Evolutionary conservation across 2,113 vertebrate species (phyloP).

Genomic region (Merops nubicus): DNA sequence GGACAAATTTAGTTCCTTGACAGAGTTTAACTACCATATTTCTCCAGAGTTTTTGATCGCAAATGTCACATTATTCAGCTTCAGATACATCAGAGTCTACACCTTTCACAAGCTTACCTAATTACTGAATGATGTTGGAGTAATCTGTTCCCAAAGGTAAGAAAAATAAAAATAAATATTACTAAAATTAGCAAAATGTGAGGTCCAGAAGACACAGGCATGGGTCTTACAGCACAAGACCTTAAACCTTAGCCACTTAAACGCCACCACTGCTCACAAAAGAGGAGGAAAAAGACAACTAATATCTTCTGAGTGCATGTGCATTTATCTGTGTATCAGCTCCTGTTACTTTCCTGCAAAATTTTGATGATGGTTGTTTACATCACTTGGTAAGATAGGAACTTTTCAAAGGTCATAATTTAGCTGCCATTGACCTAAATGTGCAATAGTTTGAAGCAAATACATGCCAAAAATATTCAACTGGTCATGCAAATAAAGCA

Average conservation of each 20-base stretch:
- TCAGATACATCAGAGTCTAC: not conserved
- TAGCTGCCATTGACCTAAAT: not conserved
- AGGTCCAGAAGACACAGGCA: not conserved
- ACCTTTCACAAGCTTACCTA: not conserved
- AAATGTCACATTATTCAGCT: not conserved
- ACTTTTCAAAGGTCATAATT: not conserved
- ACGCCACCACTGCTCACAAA: not conserved
- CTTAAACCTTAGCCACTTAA: not conserved
- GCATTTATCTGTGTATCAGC: not conserved
- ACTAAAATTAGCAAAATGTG: not conserved
- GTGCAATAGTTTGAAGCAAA: not conserved
- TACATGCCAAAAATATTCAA: not conserved
- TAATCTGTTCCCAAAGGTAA: not conserved
- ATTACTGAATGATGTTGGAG: not conserved
- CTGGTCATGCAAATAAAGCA: not conserved
- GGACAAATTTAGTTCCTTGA: not conserved
- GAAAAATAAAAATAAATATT: not conserved
- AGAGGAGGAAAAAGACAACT: not conserved
- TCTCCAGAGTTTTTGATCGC: not conserved
- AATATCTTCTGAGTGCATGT: not conserved
- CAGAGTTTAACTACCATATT: not conserved
- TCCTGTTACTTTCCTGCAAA: not conserved
- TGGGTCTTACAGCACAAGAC: not conserved
- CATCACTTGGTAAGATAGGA: not conserved
- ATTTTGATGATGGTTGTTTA: not conserved